phyloP scores from a whole-genome alignment of 1,140 invertebrate species.

The Drosophila melanica region DNA sequence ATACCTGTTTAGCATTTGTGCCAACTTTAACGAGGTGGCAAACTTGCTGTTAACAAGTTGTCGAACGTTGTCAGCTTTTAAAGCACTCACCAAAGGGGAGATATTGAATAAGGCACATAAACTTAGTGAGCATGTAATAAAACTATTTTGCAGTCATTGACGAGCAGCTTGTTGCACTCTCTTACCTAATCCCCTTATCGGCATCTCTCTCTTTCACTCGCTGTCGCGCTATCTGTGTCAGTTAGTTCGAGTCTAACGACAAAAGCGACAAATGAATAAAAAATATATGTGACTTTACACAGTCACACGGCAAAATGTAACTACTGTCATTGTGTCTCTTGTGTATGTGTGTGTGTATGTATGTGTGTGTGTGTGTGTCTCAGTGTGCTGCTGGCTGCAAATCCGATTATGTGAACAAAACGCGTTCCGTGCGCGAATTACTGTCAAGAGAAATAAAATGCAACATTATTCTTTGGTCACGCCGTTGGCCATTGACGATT shows the following conservation, averaged over 20 bases:
- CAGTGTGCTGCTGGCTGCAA: constrained; percentile 39
- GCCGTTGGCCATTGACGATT: constrained; percentile 62
- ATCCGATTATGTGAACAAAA: constrained; percentile 78
- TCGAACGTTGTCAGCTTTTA: too few species aligned
- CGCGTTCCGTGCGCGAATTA: constrained; percentile 72
- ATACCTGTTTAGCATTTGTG: too few species aligned
- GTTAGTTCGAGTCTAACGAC: constrained; percentile 34
- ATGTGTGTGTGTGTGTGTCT: constrained; percentile 1
- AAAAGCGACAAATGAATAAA: constrained; percentile 44
- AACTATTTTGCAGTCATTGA: background rate
- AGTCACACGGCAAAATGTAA: constrained; percentile 41
- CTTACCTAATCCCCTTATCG: background rate
- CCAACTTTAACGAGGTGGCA: too few species aligned
- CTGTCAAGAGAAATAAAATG: constrained; percentile 78
- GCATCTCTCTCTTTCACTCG: background rate
- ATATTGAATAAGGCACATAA: too few species aligned
- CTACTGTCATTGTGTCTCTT: constrained; percentile 43
- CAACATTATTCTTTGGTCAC: constrained; percentile 73
- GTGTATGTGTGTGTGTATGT: background rate
- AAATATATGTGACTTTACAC: constrained; percentile 46
- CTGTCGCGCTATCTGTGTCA: background rate
- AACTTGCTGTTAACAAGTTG: too few species aligned
- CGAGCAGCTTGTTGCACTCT: constrained; percentile 2
- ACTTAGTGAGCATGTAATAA: background rate
- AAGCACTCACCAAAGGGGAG: too few species aligned